Evolutionary conservation across 1,140 invertebrate genomes (phyloP).

Genomic region (Dinoponera quadriceps): DNA sequence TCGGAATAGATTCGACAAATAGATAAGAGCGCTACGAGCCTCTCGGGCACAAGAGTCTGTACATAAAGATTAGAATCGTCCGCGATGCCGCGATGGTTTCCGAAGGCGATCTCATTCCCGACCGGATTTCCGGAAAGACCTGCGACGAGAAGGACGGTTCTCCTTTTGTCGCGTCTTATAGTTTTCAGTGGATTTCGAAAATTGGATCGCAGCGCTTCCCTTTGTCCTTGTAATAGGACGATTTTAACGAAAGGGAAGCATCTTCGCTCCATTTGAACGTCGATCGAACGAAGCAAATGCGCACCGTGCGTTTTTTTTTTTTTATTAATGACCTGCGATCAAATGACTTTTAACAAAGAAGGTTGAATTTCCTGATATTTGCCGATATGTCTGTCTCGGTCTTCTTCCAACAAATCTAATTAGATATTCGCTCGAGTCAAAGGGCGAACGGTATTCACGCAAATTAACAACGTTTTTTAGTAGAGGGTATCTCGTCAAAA

Average conservation of each 20-base stretch:
- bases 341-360: slow-evolving; percentile 20
- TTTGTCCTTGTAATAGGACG: slow-evolving; percentile 37
- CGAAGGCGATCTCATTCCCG: neutral
- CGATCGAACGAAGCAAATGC: neutral
- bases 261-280: neutral
- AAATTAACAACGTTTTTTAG: neutral
- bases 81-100: slow-evolving; percentile 13
- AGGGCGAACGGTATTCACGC: neutral
- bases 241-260: neutral
- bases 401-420: slow-evolving; percentile 6
- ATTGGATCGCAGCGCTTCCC: slow-evolving; percentile 27
- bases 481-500: neutral
- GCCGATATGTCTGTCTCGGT: neutral
- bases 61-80: slow-evolving; percentile 36
- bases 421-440: neutral
- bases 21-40: neutral
- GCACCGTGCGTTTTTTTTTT: too few relatives aligned
- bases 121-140: slow-evolving; percentile 21
- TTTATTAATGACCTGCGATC: too few relatives aligned
- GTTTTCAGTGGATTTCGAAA: slow-evolving; percentile 45
- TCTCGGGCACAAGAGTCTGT: neutral
- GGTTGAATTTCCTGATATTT: neutral
- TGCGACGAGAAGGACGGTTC: neutral
- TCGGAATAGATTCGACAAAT: slow-evolving; percentile 1
- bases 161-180: slow-evolving; percentile 29